Base-by-base conservation (phyloP, 1,140 invertebrate genomes). In the Apolygus lucorum region DNA sequence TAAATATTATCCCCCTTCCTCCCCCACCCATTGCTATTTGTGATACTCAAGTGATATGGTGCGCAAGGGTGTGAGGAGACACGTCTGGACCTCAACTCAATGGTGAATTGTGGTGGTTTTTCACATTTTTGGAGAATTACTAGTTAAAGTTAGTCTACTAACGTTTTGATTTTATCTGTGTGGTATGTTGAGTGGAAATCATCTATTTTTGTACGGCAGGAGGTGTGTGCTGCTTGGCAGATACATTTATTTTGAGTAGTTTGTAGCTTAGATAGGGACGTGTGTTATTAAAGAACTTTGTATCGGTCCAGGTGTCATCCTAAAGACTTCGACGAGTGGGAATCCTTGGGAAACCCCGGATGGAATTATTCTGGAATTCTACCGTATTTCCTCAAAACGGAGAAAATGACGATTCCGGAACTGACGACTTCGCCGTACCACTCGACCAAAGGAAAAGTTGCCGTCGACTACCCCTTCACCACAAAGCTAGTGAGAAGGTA, bases 251-350 rank as follows among this genome's bases (percentile, higher is more conserved):
- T 49, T 11, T 17, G 34, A n/a, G n/a, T n/a, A n/a, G n/a, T n/a
- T n/a, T n/a, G n/a, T n/a, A n/a, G n/a, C n/a, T n/a, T n/a, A n/a
- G 34, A 17, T 17, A 8, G 34, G 8, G 34, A 8, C 17, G 8
- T 49, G 34, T 49, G 34, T 49, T 21, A 94, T 92, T 22, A 93
- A 94, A 76, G 87, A 90, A 0, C 82, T 11, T 49, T 49, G 34
- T 8, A n/a, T n/a, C n/a, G n/a, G n/a, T n/a, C n/a, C 54, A 28
- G 93, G 28, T 92, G 92, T 0, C 86, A 90, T 78, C 82, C 83
- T 1, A 77, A 77, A 11, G 90, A 93, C 73, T 93, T 88, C 78
- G 86, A 93, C 76, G 76, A 84, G 24, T 92, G 91, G 84, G 87
- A 86, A 1, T 80, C 80, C 1, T 82, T 85, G 2, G 90, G 90